Evolutionary conservation across 2,888 invertebrate genomes (phyloP).

Genomic region (Eumacrocentrus americanus): DNA sequence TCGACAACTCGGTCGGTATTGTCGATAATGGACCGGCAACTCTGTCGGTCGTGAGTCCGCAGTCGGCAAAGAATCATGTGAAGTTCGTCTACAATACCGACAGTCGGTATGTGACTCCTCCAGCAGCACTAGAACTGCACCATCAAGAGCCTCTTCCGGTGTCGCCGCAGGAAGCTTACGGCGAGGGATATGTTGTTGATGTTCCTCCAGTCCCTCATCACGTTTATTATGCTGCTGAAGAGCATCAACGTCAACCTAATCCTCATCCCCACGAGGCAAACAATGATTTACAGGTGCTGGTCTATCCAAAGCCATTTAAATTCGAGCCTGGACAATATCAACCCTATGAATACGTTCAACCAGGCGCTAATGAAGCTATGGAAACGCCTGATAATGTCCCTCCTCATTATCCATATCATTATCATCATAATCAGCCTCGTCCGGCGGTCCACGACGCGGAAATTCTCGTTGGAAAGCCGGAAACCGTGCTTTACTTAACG

Average conservation of each 20-base stretch:
- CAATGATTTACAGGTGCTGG: neutral
- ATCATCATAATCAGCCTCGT: slow-evolving; percentile 15
- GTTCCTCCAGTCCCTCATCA: neutral
- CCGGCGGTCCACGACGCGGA: neutral
- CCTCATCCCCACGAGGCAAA: neutral
- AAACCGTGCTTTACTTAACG: slow-evolving; percentile 38
- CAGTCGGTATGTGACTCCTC: slow-evolving; percentile 32
- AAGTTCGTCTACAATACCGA: slow-evolving; percentile 43
- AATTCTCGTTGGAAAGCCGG: slow-evolving; percentile 36
- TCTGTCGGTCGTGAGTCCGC: slow-evolving; percentile 25
- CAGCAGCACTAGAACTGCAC: slow-evolving; percentile 18
- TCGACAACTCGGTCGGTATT: slow-evolving; percentile 37
- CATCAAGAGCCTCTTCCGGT: neutral
- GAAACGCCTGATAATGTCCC: slow-evolving; percentile 27
- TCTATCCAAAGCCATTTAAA: slow-evolving; percentile 31
- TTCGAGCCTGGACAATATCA: slow-evolving; percentile 19
- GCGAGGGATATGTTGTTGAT: slow-evolving; percentile 3
- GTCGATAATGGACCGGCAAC: neutral
- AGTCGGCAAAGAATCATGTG: slow-evolving; percentile 23
- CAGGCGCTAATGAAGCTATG: slow-evolving; percentile 19
- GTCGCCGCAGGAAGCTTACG: slow-evolving; percentile 1
- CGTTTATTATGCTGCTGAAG: neutral
- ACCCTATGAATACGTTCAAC: slow-evolving; percentile 29
- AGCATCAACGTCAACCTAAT: neutral
- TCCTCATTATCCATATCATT: slow-evolving; percentile 22